Evolutionary conservation across 1,140 invertebrate species (phyloP).

Genomic region (Drosophila suzukii): DNA sequence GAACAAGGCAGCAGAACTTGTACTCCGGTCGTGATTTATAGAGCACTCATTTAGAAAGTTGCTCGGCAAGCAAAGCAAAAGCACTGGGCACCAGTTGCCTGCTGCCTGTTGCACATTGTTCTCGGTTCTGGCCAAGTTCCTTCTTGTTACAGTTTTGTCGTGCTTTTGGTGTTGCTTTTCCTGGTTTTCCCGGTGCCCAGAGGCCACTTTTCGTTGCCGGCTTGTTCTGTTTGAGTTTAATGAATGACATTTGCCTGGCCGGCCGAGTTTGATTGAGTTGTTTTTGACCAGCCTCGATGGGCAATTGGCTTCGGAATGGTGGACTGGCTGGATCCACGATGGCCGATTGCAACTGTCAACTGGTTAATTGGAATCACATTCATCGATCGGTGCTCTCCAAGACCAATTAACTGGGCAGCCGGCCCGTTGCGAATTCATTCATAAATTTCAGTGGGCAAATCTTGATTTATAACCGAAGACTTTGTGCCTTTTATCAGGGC

Average conservation of each 20-base stretch:
- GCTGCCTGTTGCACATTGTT: constrained; percentile 35
- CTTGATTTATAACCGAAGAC: constrained; percentile 32
- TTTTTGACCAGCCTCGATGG: constrained; percentile 74
- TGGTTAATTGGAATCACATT: constrained; percentile 54
- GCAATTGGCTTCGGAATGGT: constrained; percentile 45
- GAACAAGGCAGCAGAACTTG: constrained; percentile 65
- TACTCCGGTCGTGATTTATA: constrained; percentile 78
- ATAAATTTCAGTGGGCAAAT: constrained; percentile 46
- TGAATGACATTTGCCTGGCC: constrained; percentile 72
- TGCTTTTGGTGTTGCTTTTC: constrained; percentile 46
- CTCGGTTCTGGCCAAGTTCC: constrained; percentile 56
- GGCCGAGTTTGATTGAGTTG: constrained; percentile 76
- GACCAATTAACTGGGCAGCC: constrained; percentile 31
- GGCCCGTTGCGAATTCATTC: constrained; percentile 35
- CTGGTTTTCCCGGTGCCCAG: constrained; percentile 39
- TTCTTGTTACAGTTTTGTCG: constrained; percentile 81
- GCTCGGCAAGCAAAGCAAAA: constrained; percentile 42
- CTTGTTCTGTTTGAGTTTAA: constrained; percentile 64
- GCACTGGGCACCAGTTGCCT: background rate
- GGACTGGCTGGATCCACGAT: constrained; percentile 29
- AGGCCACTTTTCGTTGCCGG: constrained; percentile 32
- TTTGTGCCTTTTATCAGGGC: constrained; percentile 49
- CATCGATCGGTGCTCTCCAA: constrained; percentile 27
- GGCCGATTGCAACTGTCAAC: constrained; percentile 54
- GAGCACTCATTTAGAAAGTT: constrained; percentile 83